Evolutionary conservation across 2,888 invertebrate genomes (phyloP).

Genomic region (Amblyjoppa fuscipennis): DNA sequence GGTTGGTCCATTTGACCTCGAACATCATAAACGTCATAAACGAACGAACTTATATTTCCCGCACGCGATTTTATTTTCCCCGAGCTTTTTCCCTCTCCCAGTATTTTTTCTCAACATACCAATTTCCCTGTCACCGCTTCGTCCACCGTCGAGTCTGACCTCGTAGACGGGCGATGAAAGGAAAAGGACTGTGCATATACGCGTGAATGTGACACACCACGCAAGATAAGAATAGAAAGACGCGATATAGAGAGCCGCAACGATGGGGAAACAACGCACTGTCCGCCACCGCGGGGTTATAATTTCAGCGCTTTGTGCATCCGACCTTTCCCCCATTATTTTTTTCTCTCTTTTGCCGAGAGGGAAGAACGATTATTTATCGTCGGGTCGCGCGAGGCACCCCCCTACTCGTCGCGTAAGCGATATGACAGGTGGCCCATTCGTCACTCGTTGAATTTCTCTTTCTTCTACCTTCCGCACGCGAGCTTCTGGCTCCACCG

Average conservation of each 20-base stretch:
- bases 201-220: slow-evolving; percentile 46
- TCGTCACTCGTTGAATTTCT: slow-evolving; percentile 62
- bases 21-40: background rate
- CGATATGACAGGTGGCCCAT: slow-evolving; percentile 68
- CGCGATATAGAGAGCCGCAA: slow-evolving; percentile 16
- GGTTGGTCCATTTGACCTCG: background rate
- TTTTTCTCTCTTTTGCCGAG: slow-evolving; percentile 51
- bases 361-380: slow-evolving; percentile 59
- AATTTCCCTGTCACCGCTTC: slow-evolving; percentile 56
- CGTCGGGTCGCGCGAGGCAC: slow-evolving; percentile 54
- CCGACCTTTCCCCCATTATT: slow-evolving; percentile 53
- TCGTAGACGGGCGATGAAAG: slow-evolving; percentile 40
- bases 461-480: slow-evolving; percentile 55
- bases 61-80: background rate
- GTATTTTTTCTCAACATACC: slow-evolving; percentile 12
- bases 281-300: slow-evolving; percentile 1
- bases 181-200: slow-evolving; percentile 33
- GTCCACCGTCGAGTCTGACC: slow-evolving; percentile 25
- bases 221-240: slow-evolving; percentile 26
- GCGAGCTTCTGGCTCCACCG: slow-evolving; percentile 35
- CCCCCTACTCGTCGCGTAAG: slow-evolving; percentile 64
- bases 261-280: slow-evolving; percentile 18
- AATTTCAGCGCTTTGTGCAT: slow-evolving; percentile 56
- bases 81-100: background rate
- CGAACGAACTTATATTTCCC: background rate